Evolutionary conservation across 2,797 vertebrate species (phyloP).

Genomic region (Labeo calbasu): DNA sequence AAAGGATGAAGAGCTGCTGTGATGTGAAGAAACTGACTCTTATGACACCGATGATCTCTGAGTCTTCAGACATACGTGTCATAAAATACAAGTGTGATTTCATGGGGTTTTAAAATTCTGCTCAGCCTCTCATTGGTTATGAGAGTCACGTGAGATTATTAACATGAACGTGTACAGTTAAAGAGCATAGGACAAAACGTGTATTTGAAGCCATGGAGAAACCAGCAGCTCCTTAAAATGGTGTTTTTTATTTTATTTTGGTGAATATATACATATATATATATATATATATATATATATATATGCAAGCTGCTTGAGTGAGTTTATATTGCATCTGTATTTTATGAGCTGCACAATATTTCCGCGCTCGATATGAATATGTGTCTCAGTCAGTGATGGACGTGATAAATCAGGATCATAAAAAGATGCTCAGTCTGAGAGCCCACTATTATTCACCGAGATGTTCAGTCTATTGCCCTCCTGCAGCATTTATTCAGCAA

Average conservation of each 20-base stretch:
- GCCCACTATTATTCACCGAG: not conserved
- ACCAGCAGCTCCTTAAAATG: not conserved
- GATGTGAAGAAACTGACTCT: not conserved
- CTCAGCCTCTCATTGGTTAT: not conserved
- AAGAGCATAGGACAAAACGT: not conserved
- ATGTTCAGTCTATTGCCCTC: not conserved
- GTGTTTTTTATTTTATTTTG: not conserved
- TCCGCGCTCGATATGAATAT: not conserved
- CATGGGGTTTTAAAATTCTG: not conserved
- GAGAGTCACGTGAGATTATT: not conserved
- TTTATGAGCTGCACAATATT: not conserved
- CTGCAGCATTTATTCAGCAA: slow-evolving; percentile 23
- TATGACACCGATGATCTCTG: not conserved
- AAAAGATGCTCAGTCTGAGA: not conserved
- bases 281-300: not conserved
- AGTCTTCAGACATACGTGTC: not conserved
- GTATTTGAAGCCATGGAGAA: not conserved
- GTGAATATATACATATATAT: not conserved
- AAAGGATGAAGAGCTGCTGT: not conserved
- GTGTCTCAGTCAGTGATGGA: not conserved
- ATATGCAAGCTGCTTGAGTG: not conserved
- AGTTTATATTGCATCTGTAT: not conserved
- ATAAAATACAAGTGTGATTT: not conserved
- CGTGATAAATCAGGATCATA: not conserved
- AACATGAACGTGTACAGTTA: not conserved